Evolutionary conservation across 2,797 vertebrate genomes (phyloP).

Genomic region (Arnoldichthys spilopterus): DNA sequence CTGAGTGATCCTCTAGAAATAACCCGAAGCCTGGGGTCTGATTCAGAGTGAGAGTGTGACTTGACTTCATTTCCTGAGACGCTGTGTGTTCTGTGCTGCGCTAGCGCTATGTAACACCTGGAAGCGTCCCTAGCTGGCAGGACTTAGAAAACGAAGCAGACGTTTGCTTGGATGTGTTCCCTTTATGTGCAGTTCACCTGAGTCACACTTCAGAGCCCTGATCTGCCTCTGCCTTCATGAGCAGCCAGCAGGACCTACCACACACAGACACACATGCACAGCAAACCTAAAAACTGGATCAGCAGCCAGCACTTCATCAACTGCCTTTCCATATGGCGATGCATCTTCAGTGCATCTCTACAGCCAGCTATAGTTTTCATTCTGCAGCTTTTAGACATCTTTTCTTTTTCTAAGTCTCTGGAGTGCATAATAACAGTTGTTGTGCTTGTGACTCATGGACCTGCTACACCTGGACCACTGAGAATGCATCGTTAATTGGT

Average conservation of each 20-base stretch:
- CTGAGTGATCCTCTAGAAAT: conserved; percentile 46
- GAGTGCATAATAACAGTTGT: conserved; percentile 30
- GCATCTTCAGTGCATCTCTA: conserved; percentile 25
- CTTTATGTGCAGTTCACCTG: conserved; percentile 33
- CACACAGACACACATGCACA: conserved; percentile 19
- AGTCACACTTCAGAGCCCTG: conserved; percentile 14
- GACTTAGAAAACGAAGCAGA: conserved; percentile 42
- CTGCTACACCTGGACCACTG: background rate
- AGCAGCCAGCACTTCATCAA: conserved; percentile 48
- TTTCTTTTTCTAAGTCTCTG: conserved; percentile 26
- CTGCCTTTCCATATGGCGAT: conserved; percentile 35
- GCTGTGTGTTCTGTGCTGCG: conserved; percentile 43
- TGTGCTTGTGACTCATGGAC: conserved; percentile 22
- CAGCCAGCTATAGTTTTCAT: conserved; percentile 11
- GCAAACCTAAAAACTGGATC: conserved; percentile 25
- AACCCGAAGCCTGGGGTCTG: conserved; percentile 46
- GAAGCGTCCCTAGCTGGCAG: conserved; percentile 33
- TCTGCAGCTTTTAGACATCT: conserved; percentile 1
- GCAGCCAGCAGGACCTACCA: conserved; percentile 26
- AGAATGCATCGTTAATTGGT: conserved; percentile 22
- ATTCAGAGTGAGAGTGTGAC: conserved; percentile 18
- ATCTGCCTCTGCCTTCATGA: conserved; percentile 27
- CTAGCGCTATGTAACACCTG: conserved; percentile 34
- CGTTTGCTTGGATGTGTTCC: conserved; percentile 35
- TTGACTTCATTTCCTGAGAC: conserved; percentile 57